phyloP scores from a whole-genome alignment of 35 echinoderm and acorn worm species.

The Acanthaster planci region DNA sequence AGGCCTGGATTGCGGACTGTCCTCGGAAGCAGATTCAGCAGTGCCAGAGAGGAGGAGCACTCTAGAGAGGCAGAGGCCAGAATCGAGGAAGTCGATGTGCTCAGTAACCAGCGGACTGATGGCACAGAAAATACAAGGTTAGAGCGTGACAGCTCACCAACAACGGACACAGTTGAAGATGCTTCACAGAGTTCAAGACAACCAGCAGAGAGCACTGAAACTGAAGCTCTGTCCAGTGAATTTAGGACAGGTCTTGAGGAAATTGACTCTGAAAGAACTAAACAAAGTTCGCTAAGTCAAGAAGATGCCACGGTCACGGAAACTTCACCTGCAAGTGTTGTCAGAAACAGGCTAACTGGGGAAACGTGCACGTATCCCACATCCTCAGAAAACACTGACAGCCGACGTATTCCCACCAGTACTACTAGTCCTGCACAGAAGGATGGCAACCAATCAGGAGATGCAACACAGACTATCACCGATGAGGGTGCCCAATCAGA shows the following conservation, averaged over 20 bases:
- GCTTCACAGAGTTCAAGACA: neutral
- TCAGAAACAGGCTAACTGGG: constrained; percentile 33
- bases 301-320: neutral
- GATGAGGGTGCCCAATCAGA: constrained; percentile 5
- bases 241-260: neutral
- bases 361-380: neutral
- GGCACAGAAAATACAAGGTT: neutral
- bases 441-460: neutral
- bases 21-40: neutral
- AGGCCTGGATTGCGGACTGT: neutral
- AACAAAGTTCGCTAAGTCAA: neutral
- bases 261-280: neutral
- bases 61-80: neutral
- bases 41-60: neutral
- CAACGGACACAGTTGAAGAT: neutral
- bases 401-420: neutral
- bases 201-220: neutral
- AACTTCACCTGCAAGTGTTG: neutral
- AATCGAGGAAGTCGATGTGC: neutral
- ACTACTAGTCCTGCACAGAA: neutral
- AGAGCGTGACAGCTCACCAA: neutral
- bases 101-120: constrained; percentile 20
- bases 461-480: neutral
- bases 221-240: neutral
- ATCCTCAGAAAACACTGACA: neutral